Evolutionary conservation across 2,797 vertebrate genomes (phyloP).

Genomic region (Acanthurus lineatus): DNA sequence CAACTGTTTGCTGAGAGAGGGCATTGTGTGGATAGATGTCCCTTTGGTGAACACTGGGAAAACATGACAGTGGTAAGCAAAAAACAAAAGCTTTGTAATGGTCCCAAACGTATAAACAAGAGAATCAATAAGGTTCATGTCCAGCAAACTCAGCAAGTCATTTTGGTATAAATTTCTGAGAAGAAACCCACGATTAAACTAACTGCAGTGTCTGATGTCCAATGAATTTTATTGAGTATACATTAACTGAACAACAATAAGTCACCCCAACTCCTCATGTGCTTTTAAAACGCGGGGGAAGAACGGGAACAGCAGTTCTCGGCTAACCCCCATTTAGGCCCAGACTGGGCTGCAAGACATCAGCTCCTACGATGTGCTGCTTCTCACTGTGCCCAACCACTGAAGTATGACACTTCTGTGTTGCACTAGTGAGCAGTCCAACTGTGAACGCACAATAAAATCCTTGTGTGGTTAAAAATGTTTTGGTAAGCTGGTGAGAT

Average conservation of each 20-base stretch:
- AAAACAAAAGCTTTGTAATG: conserved; percentile 23
- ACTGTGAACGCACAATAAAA: conserved; percentile 5
- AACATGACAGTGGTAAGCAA: conserved; percentile 57
- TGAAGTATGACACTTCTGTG: conserved; percentile 37
- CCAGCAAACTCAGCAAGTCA: conserved; percentile 11
- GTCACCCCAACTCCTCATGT: conserved; percentile 64
- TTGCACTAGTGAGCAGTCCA: conserved; percentile 35
- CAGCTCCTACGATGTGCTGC: conserved; percentile 26
- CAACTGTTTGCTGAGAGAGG: conserved; percentile 80
- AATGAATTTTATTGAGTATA: conserved; percentile 1
- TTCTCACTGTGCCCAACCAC: conserved; percentile 37
- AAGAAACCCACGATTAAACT: neutral
- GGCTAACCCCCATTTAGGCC: conserved; percentile 33
- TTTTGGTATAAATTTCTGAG: neutral
- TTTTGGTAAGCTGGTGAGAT: neutral
- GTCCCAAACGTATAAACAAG: conserved; percentile 3
- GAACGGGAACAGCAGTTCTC: conserved; percentile 37
- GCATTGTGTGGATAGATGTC: conserved; percentile 77
- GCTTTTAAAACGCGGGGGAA: conserved; percentile 26
- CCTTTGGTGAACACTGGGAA: conserved; percentile 82
- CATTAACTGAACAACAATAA: conserved; percentile 64
- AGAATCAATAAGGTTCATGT: neutral
- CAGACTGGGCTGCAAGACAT: conserved; percentile 32
- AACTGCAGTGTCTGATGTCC: conserved; percentile 27
- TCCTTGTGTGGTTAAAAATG: conserved; percentile 12